These are phyloP conservation scores for Caradrina clavipalpis DNA, from an alignment of 2,888 invertebrate genomes.

Conservation along the genomic window DNA sequence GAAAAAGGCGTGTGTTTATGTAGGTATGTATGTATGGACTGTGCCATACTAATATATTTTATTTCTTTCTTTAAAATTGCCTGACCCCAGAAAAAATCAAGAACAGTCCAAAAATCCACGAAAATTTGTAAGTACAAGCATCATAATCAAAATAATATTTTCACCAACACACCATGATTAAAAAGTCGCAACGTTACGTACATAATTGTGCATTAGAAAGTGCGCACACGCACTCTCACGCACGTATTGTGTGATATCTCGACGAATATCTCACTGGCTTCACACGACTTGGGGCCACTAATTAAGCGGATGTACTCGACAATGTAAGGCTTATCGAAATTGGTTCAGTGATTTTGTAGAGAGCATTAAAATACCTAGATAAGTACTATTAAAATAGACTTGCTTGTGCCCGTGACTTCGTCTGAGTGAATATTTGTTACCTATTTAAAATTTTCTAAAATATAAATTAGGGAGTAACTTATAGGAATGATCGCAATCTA, in stretches of 20 bases:
- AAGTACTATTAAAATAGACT: slow-evolving; percentile 34
- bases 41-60: too few relatives aligned
- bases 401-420: too few relatives aligned
- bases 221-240: slow-evolving; percentile 71
- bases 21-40: too few relatives aligned
- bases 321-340: slow-evolving; percentile 67
- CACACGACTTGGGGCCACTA: slow-evolving; percentile 67
- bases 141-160: slow-evolving; percentile 55
- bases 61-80: background rate
- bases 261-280: slow-evolving; percentile 64
- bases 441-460: too few relatives aligned
- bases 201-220: slow-evolving; percentile 72
- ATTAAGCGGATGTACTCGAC: slow-evolving; percentile 64
- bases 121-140: background rate
- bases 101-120: background rate
- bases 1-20: too few relatives aligned
- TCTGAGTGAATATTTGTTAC: too few relatives aligned
- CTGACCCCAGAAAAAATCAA: background rate
- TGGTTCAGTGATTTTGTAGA: slow-evolving; percentile 67
- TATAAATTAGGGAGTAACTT: too few relatives aligned
- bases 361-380: slow-evolving; percentile 60
- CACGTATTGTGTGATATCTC: slow-evolving; percentile 64
- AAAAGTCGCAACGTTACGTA: slow-evolving; percentile 53
- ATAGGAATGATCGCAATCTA: too few relatives aligned
- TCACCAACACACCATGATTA: slow-evolving; percentile 57